Percentiles rank a stretch among this genome's conserved stretches.
phyloP scores from a whole-genome alignment of 2,797 vertebrate species.

The Sebastes taczanowskii region DNA sequence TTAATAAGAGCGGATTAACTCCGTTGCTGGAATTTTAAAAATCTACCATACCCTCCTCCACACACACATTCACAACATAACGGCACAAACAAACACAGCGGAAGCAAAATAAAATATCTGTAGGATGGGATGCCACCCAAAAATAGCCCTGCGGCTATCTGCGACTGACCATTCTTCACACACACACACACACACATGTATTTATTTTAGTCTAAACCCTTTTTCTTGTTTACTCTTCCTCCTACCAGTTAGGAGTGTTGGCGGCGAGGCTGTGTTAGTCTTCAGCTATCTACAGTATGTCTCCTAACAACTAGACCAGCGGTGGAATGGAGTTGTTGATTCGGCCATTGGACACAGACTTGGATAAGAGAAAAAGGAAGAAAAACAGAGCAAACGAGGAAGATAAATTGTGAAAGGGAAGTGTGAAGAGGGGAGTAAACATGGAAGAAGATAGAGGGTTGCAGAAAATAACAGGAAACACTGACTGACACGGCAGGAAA shows the following conservation, averaged over 20 bases:
- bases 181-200: background rate
- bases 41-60: conserved; percentile 25
- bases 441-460: background rate
- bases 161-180: conserved; percentile 5
- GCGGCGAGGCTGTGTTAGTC: background rate
- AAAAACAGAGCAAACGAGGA: conserved; percentile 1
- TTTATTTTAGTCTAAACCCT: conserved; percentile 12
- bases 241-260: background rate
- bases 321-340: conserved; percentile 19
- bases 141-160: conserved; percentile 10
- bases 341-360: conserved; percentile 32
- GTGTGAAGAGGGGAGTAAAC: background rate
- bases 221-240: background rate
- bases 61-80: background rate
- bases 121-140: conserved; percentile 4
- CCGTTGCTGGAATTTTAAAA: conserved; percentile 15
- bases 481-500: conserved; percentile 4
- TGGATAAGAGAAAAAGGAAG: background rate
- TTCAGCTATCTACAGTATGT: background rate
- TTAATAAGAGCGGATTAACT: conserved; percentile 49
- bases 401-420: conserved; percentile 3
- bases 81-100: background rate
- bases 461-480: conserved; percentile 20
- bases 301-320: conserved; percentile 2
- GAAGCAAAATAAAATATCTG: conserved; percentile 13